These are phyloP conservation scores for Tetropium fuscum DNA, from an alignment of 2,888 invertebrate species.

Conservation along the genomic window DNA sequence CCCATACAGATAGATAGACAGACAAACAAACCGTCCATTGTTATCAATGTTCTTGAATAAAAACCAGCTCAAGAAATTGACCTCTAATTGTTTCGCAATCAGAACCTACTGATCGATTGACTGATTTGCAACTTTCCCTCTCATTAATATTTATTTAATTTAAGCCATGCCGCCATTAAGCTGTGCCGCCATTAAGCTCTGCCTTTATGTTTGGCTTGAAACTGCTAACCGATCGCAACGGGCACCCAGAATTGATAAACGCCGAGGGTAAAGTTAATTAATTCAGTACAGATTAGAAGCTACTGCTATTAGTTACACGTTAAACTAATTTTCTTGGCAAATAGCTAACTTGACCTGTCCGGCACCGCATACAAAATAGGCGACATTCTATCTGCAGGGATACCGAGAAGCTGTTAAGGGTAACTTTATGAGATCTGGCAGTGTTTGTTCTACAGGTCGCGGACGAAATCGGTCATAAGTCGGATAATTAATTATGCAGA, in stretches of 20 bases:
- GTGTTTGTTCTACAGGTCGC: not conserved
- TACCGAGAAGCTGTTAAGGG: not conserved
- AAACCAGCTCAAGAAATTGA: not conserved
- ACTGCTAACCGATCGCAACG: conserved; percentile 6
- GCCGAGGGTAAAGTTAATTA: conserved; percentile 36
- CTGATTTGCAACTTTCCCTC: conserved; percentile 7
- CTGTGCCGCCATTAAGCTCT: too few relatives aligned
- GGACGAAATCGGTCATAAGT: too few relatives aligned
- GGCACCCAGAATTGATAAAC: conserved; percentile 33
- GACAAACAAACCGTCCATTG: too few relatives aligned
- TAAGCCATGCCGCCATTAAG: too few relatives aligned
- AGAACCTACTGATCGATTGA: conserved; percentile 10
- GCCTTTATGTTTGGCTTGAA: conserved; percentile 5
- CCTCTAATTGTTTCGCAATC: not conserved
- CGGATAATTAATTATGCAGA: too few relatives aligned
- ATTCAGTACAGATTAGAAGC: conserved; percentile 36
- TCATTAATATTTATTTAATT: conserved; percentile 23
- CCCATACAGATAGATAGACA: too few relatives aligned
- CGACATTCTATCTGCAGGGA: not conserved
- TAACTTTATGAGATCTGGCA: not conserved
- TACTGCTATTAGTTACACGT: conserved; percentile 40
- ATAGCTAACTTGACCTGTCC: conserved; percentile 40
- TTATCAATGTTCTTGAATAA: too few relatives aligned
- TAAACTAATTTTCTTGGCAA: conserved; percentile 41
- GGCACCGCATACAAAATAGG: conserved; percentile 32